Evolutionary conservation across 2,888 invertebrate genomes (phyloP), one percentile per base, ranked within the genome.

Genomic region (Lysandra coridon): DNA sequence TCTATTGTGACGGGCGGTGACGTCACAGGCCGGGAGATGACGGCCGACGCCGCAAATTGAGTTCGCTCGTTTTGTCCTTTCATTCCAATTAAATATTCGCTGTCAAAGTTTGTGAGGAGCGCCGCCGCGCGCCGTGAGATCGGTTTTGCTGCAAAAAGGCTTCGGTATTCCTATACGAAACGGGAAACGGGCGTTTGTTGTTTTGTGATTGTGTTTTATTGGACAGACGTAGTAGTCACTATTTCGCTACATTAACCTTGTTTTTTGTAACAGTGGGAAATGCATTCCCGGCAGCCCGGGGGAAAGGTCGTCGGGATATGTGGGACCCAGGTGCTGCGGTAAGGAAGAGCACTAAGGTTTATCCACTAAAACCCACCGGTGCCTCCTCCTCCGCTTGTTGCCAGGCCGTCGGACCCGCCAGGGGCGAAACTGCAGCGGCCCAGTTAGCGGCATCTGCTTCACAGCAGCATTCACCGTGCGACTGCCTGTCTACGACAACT

Each of bases 1-100:
- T 79, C 73, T 73, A 84, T 81, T 82, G 79, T 84, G 87, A 85
- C 85, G 84, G 81, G 64, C 80, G 84, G 81, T 82, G 74, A 81
- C 80, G 60, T 60, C 33, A 53, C 76, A 77, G 80, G 76, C 60
- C 49, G 73, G 79, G 74, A 79, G 74, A 69, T 79, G 80, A 80
- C 80, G 78, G 76, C 78, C 53, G 80, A 78, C 53, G 74, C 17
- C 74, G 57, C 30, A 60, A 37, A 14, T 14, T 44, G 74, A 78
- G 23, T 73, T 79, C 53, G 76, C 57, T 76, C 76, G 76, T 76
- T 76, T 76, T 76, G 33, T 76, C 57, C 76, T 76, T 76, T 76
- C 76, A 57, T 53, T 76, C 33, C 76, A 76, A 76, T 76, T 76
- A 76, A 76, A 76, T 76, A 76, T 76, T 76, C 53, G 53, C 10